phyloP scores from a whole-genome alignment of 2,888 invertebrate genomes.

The Junonia oenone region DNA sequence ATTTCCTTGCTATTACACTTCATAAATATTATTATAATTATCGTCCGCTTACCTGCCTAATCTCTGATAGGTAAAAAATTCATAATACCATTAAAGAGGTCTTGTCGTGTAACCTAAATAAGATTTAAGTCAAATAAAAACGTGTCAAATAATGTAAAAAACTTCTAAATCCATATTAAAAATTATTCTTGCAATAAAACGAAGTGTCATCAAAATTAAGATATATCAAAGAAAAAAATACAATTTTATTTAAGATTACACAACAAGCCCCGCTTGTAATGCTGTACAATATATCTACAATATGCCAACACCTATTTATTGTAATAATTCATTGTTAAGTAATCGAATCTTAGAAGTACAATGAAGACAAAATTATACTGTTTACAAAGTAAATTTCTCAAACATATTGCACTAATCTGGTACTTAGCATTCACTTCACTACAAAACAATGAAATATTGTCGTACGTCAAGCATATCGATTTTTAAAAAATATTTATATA shows the following conservation, averaged over 20 bases:
- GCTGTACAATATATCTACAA: slow-evolving; percentile 70
- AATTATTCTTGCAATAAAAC: too few relatives aligned
- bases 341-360: slow-evolving; percentile 31
- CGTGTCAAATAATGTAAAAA: not conserved
- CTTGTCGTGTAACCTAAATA: slow-evolving; percentile 23
- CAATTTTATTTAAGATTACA: slow-evolving; percentile 9
- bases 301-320: slow-evolving; percentile 46
- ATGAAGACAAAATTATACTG: slow-evolving; percentile 7
- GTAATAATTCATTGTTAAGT: slow-evolving; percentile 49
- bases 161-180: not conserved
- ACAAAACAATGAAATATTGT: slow-evolving; percentile 23
- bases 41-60: slow-evolving; percentile 66
- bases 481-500: not conserved
- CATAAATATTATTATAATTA: slow-evolving; percentile 54
- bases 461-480: slow-evolving; percentile 19
- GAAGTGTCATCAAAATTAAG: not conserved
- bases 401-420: slow-evolving; percentile 15
- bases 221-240: not conserved
- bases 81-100: slow-evolving; percentile 9
- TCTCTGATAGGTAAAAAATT: slow-evolving; percentile 57
- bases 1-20: slow-evolving; percentile 53
- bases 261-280: slow-evolving; percentile 20
- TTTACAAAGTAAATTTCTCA: slow-evolving; percentile 24
- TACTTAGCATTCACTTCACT: slow-evolving; percentile 1
- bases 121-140: not conserved